Evolutionary conservation across 2,888 invertebrate genomes (phyloP).

Genomic region (Andrena dorsata): DNA sequence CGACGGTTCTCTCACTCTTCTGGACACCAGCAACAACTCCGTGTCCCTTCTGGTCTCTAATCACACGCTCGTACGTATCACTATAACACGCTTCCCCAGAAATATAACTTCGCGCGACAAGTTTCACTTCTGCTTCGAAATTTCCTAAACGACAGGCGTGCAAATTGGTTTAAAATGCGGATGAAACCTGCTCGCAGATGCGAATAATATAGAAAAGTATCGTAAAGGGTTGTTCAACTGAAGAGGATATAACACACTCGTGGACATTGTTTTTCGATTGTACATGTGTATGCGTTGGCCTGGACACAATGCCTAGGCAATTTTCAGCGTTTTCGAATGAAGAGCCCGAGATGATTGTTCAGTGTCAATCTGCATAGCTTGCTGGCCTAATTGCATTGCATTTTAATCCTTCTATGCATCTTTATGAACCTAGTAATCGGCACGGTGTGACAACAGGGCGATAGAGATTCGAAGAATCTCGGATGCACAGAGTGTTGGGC

Average conservation of each 20-base stretch:
- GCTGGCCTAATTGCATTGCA: neutral
- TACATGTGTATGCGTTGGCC: neutral
- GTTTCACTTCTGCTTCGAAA: no score
- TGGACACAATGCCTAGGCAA: neutral
- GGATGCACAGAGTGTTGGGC: neutral
- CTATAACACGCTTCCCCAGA: neutral
- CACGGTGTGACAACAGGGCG: neutral
- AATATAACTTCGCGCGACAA: neutral
- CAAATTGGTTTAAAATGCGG: no score
- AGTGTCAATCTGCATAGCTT: slow-evolving; percentile 18
- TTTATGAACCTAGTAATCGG: slow-evolving; percentile 17
- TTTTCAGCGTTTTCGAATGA: neutral
- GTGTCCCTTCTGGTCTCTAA: slow-evolving; percentile 93
- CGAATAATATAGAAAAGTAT: no score
- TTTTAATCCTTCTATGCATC: slow-evolving; percentile 32
- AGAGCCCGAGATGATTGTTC: slow-evolving; percentile 2
- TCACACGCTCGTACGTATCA: slow-evolving; percentile 90
- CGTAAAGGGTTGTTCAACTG: no score
- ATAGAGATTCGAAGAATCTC: neutral
- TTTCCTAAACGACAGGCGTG: no score
- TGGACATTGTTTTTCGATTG: neutral
- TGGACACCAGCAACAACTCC: slow-evolving; percentile 92
- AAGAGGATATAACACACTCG: neutral
- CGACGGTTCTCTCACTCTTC: slow-evolving; percentile 92
- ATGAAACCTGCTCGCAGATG: no score